Percentiles rank a stretch among this genome's conserved stretches.
Evolutionary conservation across 2,797 vertebrate genomes (phyloP).

Genomic region (Coregonus sp.): DNA sequence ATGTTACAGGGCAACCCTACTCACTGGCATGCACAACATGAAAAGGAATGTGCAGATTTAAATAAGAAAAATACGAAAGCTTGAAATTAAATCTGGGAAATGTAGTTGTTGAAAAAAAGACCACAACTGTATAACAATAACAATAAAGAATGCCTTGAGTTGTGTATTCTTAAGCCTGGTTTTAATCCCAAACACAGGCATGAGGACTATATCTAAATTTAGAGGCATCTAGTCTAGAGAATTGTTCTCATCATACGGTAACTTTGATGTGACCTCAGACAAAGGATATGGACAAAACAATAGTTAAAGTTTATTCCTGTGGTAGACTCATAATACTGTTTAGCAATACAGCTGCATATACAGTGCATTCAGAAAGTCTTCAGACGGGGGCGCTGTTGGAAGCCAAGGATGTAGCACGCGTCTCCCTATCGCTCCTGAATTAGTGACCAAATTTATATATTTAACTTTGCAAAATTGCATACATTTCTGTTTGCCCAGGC

Average conservation of each 20-base stretch:
- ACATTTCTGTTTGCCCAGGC: no score
- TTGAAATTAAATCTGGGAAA: slow-evolving; percentile 53
- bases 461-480: no score
- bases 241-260: slow-evolving; percentile 31
- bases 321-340: background rate
- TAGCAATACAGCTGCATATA: no score
- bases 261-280: slow-evolving; percentile 30
- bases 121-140: slow-evolving; percentile 54
- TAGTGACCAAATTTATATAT: no score
- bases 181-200: slow-evolving; percentile 14
- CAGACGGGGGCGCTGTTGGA: no score
- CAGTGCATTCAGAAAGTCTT: no score
- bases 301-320: background rate
- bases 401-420: no score
- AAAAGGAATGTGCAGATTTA: slow-evolving; percentile 44
- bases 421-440: no score
- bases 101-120: slow-evolving; percentile 41
- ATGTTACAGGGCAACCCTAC: slow-evolving; percentile 38
- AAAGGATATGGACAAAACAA: slow-evolving; percentile 13
- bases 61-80: slow-evolving; percentile 46
- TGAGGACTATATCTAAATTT: slow-evolving; percentile 10
- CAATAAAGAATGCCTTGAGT: slow-evolving; percentile 30
- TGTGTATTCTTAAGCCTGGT: slow-evolving; percentile 36
- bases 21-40: slow-evolving; percentile 28
- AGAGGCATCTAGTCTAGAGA: background rate